Base-by-base conservation (phyloP, 2,888 invertebrate species). In the Parasteatoda lunata region DNA sequence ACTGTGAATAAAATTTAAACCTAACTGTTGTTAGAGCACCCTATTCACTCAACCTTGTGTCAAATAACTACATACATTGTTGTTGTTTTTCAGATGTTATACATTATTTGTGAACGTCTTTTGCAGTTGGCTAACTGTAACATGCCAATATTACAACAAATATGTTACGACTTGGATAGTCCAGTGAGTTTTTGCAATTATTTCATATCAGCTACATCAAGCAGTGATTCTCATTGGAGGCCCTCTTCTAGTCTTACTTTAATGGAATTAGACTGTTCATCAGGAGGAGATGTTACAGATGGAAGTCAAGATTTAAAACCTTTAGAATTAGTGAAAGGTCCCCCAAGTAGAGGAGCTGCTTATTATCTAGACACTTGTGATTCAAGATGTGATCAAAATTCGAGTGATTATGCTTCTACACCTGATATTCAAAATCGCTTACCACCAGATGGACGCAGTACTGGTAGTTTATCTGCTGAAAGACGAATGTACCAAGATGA, bases 71-170 rank as follows among this genome's bases (percentile, higher is more conserved):
- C 30, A 30, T 2, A 30, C 30, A 2, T 30, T 30, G 30, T 30
- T 30, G 30, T 59, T n/a, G n/a, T 30, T 54, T 51, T 64, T 92
- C 92, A 96, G 96, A 94, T 96, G 90, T 92, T 96, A n/a, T 96
- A 95, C 92, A 93, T 94, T 89, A 93, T 96, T 81, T 96, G 96
- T 91, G 96, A 96, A 91, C 93, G 96, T 66, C 94, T 96, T 51
- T 52, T 88, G 13, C 64, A 73, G 11, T 73, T 88, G 15, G 77
- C 85, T n/a, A 86, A 86, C 68, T 86, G 88, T 66, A 87, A 86
- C 52, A 59, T 88, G 68, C 88, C 88, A 9, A 80, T 84, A 11
- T 65, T 84, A 0, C 84, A 88, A 49, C 79, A 84, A 64, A 88
- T 89, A 48, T 84, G 83, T 71, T 89, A 88, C 66, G 89, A 89